Percentiles rank a stretch among this genome's conserved stretches.
Evolutionary conservation across 2,797 vertebrate genomes (phyloP).

Genomic region (Miichthys miiuy): DNA sequence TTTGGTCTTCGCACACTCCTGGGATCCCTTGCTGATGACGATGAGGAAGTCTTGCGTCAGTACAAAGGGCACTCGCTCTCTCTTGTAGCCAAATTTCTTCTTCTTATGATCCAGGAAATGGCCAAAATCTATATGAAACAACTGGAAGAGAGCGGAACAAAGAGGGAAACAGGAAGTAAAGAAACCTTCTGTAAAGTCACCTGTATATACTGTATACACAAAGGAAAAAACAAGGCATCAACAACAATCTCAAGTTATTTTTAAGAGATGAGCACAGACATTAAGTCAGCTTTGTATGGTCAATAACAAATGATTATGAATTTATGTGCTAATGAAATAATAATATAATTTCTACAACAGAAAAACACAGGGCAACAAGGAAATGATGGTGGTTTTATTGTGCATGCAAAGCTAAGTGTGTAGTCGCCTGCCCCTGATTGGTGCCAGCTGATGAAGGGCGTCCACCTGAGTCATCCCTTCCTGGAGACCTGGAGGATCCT

Average conservation of each 20-base stretch:
- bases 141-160: constrained; percentile 66
- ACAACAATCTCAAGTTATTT: not conserved
- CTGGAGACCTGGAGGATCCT: no score
- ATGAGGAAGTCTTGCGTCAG: constrained; percentile 91
- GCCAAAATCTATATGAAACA: constrained; percentile 91
- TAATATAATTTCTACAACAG: not conserved
- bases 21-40: constrained; percentile 90
- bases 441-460: no score
- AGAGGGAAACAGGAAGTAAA: not conserved
- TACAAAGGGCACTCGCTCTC: constrained; percentile 90
- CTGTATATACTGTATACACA: not conserved
- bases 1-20: constrained; percentile 89
- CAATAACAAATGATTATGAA: not conserved
- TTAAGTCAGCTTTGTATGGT: not conserved
- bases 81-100: constrained; percentile 92
- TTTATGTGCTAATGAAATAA: not conserved
- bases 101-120: constrained; percentile 92
- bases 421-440: no score
- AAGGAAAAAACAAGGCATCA: not conserved
- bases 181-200: not conserved
- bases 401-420: not conserved
- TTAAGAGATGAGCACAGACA: not conserved
- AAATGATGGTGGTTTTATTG: not conserved
- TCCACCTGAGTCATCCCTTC: no score
- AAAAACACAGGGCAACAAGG: not conserved